Evolutionary conservation across 2,797 vertebrate genomes (phyloP), one percentile per base, ranked within the genome.

Genomic region (Discoglossus pictus): DNA sequence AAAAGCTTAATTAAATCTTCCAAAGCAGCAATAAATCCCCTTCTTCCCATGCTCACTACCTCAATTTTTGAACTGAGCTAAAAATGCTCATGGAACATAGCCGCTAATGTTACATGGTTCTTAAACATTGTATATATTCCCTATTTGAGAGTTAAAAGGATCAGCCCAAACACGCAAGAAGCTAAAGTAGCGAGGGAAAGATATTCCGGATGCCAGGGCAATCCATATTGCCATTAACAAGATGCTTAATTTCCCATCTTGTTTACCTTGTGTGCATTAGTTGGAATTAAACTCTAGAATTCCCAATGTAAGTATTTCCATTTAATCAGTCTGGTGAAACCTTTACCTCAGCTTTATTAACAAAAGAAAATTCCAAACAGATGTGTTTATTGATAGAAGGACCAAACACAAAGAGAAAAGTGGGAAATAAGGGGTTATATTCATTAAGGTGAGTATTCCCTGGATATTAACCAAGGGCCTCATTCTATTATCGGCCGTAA

Each of bases 151-250:
- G 20, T 40, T 42, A 52, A 18, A 46, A 47, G 53, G 31, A 27
- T 25, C 35, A 48, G 23, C n/a, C n/a, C n/a, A n/a, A n/a, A n/a
- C n/a, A n/a, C 24, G 48, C 53, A 42, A 15, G 4, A 48, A 56
- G 21, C 42, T 24, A 27, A 44, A 60, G 39, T 15, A 15, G 47
- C 31, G 21, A 35, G 35, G 21, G 56, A 55, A 24, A 55, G 51
- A 20, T 21, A 53, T 69, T 24, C 16, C 16, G 21, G 40, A 70
- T 58, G n/a, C 43, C 39, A 25, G 20, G 42, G 68, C 52, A 64
- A 71, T 71, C 52, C 53, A 71, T 71, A 71, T 64, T 46, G 23
- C 38, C 68, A 51, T 71, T 71, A 71, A 67, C 40, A 38, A 24
- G 2, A 36, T 21, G 21, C 63, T 43, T 64, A 56, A n/a, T 50